Evolutionary conservation across 2,888 invertebrate species (phyloP).

Genomic region (Plebejus argus): DNA sequence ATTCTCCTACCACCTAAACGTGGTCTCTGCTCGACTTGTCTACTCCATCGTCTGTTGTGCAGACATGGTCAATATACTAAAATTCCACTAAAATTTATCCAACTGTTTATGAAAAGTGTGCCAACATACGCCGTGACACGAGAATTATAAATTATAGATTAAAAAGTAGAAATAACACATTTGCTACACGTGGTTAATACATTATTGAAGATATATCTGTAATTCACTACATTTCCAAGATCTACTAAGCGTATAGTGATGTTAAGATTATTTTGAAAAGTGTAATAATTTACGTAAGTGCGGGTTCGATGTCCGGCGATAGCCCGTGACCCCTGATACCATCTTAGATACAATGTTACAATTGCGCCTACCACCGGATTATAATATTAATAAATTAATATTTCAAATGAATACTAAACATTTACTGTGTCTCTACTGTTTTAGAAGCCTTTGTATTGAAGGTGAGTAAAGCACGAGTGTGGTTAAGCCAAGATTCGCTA

Average conservation of each 20-base stretch:
- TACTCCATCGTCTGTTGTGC: no score
- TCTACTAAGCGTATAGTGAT: background rate
- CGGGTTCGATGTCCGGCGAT: constrained; percentile 5
- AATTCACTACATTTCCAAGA: background rate
- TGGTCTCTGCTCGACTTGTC: no score
- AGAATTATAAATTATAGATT: background rate
- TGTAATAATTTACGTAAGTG: background rate
- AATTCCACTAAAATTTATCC: no score
- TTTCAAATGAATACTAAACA: background rate
- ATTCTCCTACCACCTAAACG: no score
- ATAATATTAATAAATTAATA: background rate
- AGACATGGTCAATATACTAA: no score
- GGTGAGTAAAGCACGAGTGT: no score
- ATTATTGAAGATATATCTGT: background rate
- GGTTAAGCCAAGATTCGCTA: no score
- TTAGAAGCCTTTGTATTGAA: no score
- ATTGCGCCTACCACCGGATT: background rate
- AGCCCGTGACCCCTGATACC: background rate
- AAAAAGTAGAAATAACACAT: background rate
- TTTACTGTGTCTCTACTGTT: background rate
- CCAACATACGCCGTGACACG: no score
- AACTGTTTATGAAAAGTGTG: no score
- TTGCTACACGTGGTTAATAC: no score
- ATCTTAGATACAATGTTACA: constrained; percentile 17
- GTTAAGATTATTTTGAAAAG: constrained; percentile 26